Percentiles rank a stretch among this genome's conserved stretches.
These are phyloP conservation scores for Drosophila subpulchrella DNA, from an alignment of 1,140 invertebrate genomes.

Conservation along the genomic window DNA sequence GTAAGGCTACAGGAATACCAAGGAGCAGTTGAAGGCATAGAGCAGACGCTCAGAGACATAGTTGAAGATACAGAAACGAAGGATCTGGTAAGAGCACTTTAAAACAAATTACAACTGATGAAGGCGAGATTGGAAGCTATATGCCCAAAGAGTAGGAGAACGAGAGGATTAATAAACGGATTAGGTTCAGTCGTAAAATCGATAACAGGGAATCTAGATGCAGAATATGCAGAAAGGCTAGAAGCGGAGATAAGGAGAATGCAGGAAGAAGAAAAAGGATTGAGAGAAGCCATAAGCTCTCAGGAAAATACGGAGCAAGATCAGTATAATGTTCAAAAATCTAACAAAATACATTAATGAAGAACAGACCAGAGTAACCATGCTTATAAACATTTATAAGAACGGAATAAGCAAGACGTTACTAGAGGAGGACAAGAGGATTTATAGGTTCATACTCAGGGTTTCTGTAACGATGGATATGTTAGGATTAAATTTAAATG, in stretches of 20 bases:
- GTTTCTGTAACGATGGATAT: conserved; percentile 7
- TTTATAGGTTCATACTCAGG: conserved; percentile 5
- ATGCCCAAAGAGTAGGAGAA: background rate
- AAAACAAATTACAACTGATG: background rate
- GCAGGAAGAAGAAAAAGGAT: conserved; percentile 1
- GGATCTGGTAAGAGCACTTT: too few species aligned
- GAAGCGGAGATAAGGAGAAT: background rate
- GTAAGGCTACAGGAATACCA: too few species aligned
- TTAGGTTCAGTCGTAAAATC: conserved; percentile 4
- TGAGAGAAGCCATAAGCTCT: background rate
- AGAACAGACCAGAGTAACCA: too few species aligned
- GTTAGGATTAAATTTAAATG: background rate
- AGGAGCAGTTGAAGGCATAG: too few species aligned
- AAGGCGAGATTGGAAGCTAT: conserved; percentile 1
- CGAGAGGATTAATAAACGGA: conserved; percentile 2
- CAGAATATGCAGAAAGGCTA: conserved; percentile 13
- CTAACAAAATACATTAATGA: too few species aligned
- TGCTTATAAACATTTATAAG: too few species aligned
- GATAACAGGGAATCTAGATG: conserved; percentile 5
- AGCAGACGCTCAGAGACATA: too few species aligned
- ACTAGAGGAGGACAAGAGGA: conserved; percentile 1
- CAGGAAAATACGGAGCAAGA: background rate
- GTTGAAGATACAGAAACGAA: too few species aligned
- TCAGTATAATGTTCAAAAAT: background rate
- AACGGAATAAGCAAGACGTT: too few species aligned